These are phyloP conservation scores for Limnephilus rhombicus DNA, from an alignment of 2,888 invertebrate species.

Conservation along the genomic window DNA sequence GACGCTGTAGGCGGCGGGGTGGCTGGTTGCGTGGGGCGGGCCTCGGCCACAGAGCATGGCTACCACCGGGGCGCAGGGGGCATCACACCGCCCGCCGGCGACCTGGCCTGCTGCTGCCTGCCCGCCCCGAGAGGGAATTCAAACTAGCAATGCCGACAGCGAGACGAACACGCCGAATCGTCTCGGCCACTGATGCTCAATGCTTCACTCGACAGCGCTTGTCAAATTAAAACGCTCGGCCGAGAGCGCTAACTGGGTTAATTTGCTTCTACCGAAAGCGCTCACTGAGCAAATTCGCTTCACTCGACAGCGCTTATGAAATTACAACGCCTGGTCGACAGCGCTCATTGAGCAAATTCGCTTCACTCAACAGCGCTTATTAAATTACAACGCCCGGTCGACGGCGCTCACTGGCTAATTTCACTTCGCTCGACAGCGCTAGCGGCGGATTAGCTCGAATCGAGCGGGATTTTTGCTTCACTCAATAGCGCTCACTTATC, in stretches of 20 bases:
- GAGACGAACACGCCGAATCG: background rate
- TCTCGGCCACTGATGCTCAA: background rate
- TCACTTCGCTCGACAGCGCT: background rate
- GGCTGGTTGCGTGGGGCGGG: slow-evolving; percentile 49
- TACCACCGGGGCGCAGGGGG: slow-evolving; percentile 53
- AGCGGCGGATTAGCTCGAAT: background rate
- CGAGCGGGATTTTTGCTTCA: background rate
- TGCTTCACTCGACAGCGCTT: slow-evolving; percentile 18
- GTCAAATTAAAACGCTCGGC: background rate
- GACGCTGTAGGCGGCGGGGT: slow-evolving; percentile 44
- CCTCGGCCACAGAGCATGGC: slow-evolving; percentile 52
- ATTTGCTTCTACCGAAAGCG: background rate
- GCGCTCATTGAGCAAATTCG: background rate
- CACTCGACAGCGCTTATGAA: slow-evolving; percentile 4
- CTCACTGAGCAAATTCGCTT: background rate
- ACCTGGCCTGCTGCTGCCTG: slow-evolving; percentile 22
- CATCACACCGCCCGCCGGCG: slow-evolving; percentile 59
- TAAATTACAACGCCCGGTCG: background rate
- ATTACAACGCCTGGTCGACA: slow-evolving; percentile 14
- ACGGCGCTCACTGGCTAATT: slow-evolving; percentile 9
- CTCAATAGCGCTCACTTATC: background rate
- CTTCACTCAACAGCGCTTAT: background rate
- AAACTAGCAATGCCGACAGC: background rate
- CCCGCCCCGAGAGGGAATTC: background rate
- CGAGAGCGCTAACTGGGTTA: background rate